Conservation (phyloP, 2,797 vertebrate species). For the Ctenosaura bakeri region DNA sequence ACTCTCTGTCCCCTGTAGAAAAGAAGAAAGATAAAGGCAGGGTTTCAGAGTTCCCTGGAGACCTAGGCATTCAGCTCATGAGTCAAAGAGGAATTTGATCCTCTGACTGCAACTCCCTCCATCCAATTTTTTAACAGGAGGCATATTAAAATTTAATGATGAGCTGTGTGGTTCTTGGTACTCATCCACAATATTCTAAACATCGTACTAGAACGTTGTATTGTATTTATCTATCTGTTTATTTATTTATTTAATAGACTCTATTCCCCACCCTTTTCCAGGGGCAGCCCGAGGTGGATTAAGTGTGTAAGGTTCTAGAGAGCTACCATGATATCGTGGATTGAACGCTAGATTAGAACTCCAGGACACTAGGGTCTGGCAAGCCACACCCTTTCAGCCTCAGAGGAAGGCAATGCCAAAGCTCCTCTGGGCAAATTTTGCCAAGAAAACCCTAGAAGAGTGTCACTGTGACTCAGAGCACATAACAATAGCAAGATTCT, state of each 20-base stretch:
- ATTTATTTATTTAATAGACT: background rate
- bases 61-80: too few relatives aligned
- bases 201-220: background rate
- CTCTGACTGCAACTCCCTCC: background rate
- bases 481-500: background rate
- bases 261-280: background rate
- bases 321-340: too few relatives aligned
- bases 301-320: too few relatives aligned
- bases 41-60: too few relatives aligned
- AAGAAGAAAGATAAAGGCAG: background rate
- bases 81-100: background rate
- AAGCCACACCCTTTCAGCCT: too few relatives aligned
- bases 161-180: too few relatives aligned
- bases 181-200: background rate
- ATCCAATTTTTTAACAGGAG: background rate
- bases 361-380: too few relatives aligned
- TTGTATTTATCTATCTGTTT: background rate
- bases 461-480: background rate
- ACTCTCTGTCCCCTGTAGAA: slow-evolving; percentile 10
- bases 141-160: background rate
- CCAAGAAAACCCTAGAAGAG: too few relatives aligned
- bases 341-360: too few relatives aligned
- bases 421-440: too few relatives aligned
- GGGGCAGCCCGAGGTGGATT: too few relatives aligned
- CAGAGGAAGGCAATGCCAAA: too few relatives aligned